phyloP scores from a whole-genome alignment of 2,113 vertebrate species.

The Stegastes partitus region DNA sequence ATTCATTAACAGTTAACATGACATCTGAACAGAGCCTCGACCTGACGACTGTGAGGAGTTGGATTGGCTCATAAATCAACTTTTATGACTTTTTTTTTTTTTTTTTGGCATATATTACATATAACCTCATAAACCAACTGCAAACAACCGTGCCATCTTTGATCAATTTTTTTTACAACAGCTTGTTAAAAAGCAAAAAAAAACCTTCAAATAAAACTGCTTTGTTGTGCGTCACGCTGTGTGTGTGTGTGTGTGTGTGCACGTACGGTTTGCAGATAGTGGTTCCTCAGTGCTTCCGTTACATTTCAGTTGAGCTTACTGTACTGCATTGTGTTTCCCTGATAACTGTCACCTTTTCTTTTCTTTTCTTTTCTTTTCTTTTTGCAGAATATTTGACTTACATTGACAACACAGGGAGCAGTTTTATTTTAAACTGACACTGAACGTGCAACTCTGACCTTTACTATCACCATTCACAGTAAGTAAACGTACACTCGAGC shows the following conservation, averaged over 20 bases:
- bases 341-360: background rate
- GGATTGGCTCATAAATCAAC: background rate
- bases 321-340: background rate
- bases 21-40: background rate
- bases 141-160: background rate
- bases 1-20: too few species aligned
- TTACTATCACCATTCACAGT: too few species aligned
- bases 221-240: background rate
- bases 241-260: too few species aligned
- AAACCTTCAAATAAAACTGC: background rate
- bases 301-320: background rate
- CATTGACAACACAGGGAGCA: background rate
- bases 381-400: background rate
- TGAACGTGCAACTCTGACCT: too few species aligned
- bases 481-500: too few species aligned
- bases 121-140: background rate
- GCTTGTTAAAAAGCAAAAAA: background rate
- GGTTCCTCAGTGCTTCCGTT: background rate
- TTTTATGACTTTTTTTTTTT: slow-evolving; percentile 3
- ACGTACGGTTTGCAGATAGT: background rate
- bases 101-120: background rate
- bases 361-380: too few species aligned
- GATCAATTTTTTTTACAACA: background rate
- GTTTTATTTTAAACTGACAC: too few species aligned
- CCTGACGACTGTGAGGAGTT: background rate